Base-by-base conservation (phyloP, 1,140 invertebrate species). In the Drosophila yakuba region DNA sequence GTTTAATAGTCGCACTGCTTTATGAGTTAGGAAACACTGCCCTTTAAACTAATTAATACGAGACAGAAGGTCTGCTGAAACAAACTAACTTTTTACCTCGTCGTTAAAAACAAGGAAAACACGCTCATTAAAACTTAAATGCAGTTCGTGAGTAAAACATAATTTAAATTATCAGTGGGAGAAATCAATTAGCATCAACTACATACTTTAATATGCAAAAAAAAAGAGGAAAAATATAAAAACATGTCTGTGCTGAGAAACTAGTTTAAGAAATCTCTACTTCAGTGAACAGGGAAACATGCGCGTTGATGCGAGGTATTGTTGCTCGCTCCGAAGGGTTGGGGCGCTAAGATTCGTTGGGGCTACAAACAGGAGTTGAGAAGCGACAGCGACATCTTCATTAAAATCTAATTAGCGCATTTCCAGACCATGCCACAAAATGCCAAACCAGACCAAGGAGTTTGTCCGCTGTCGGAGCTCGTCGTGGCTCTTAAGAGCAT, bases 401-500 rank as follows among this genome's bases (percentile, higher is more conserved):
- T 84, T 84, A 84, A 84, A 84, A 84, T 84, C 81, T 84, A 84
- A 85, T 84, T 85, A 84, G 81, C 81, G 77, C 77, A 75, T 66
- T 66, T 50, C 74, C 74, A 66, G 73, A 44, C 71, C 20, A 58
- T 17, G 45, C 63, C 67, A 47, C 35, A 43, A 45, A 48, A 54
- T 48, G 43, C 50, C 47, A 32, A 57, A 47, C 56, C 36, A 32
- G 14, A 43, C 36, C 15, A 35, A 36, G 36, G 52, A 55, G 45
- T 50, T 54, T 36, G 36, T 51, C 36, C 8, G 59, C 17, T 50
- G 43, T 63, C 52, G 38, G 17, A 43, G 36, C 47, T 28, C 38
- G 36, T 52, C 32, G 14, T 6, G 15, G 41, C 48, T 47, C 47
- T 62, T 74, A 17, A 56, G 59, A 43, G 69, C 44, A 82, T 66